Conservation (phyloP, 2,797 vertebrate genomes). For the Euphonia xanthogaster region DNA sequence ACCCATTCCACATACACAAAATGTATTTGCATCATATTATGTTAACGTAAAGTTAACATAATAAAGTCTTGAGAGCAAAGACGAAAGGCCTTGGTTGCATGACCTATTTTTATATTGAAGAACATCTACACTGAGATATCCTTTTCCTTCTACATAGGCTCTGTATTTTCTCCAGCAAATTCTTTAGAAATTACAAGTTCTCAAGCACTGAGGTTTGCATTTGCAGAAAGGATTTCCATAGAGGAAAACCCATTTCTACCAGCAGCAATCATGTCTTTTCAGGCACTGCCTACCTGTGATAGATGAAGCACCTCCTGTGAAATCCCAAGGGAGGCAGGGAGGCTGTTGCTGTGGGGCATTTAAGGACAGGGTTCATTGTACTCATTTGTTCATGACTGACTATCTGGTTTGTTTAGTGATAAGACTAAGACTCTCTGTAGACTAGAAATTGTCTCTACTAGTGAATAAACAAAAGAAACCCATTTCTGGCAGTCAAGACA, state of each 20-base stretch:
- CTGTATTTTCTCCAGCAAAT: background rate
- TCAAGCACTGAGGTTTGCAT: background rate
- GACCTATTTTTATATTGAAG: background rate
- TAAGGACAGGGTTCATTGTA: background rate
- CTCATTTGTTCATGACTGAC: slow-evolving; percentile 3
- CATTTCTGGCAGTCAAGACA: slow-evolving; percentile 25
- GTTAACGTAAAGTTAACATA: background rate
- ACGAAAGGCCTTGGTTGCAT: background rate
- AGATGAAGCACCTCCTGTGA: background rate
- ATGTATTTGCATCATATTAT: background rate
- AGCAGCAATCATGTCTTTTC: background rate
- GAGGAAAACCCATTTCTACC: background rate
- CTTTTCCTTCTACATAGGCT: background rate
- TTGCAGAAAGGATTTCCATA: background rate
- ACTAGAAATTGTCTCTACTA: slow-evolving; percentile 20
- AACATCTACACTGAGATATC: background rate
- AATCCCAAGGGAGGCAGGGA: background rate
- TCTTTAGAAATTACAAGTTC: background rate
- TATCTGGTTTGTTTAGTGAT: slow-evolving; percentile 48
- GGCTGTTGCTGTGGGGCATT: background rate
- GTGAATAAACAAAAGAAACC: slow-evolving; percentile 40
- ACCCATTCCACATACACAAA: background rate
- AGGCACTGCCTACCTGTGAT: background rate
- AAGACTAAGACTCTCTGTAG: slow-evolving; percentile 34
- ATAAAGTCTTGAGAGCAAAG: background rate